A percentile compares a stretch with the other conserved stretches of the same genome.
phyloP scores from a whole-genome alignment of 2,888 invertebrate genomes.

The Synanthedon tipuliformis region DNA sequence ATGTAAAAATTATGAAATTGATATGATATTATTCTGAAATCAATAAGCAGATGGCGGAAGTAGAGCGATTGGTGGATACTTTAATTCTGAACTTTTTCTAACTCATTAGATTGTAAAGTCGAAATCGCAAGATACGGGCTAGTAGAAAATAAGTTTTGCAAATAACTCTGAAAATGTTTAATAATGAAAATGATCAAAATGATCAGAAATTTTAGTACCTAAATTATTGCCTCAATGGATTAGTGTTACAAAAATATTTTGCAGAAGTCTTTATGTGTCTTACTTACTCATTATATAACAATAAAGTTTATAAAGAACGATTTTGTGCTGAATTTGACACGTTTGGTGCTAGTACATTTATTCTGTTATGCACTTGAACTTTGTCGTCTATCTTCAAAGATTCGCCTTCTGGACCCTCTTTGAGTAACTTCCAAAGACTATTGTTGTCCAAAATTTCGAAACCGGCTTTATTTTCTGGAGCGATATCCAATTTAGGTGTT shows the following conservation, averaged over 20 bases:
- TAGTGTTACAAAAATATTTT: slow-evolving; percentile 60
- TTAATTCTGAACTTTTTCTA: too few relatives aligned
- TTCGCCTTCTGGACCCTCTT: slow-evolving; percentile 60
- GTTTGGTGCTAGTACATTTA: slow-evolving; percentile 38
- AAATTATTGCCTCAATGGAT: slow-evolving; percentile 3
- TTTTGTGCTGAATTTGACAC: slow-evolving; percentile 34
- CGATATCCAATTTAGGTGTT: slow-evolving; percentile 40
- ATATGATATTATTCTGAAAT: too few relatives aligned
- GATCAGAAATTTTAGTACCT: too few relatives aligned
- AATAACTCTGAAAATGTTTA: too few relatives aligned
- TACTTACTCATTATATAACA: slow-evolving; percentile 59
- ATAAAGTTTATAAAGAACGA: slow-evolving; percentile 59
- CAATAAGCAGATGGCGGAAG: too few relatives aligned
- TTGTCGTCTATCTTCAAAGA: slow-evolving; percentile 46
- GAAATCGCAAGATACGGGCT: too few relatives aligned
- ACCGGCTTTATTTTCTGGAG: slow-evolving; percentile 62
- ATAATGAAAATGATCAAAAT: too few relatives aligned
- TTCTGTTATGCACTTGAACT: slow-evolving; percentile 38
- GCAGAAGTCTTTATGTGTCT: slow-evolving; percentile 60
- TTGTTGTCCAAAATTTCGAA: slow-evolving; percentile 72
- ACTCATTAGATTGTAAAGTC: too few relatives aligned
- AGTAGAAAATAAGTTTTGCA: too few relatives aligned
- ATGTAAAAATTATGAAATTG: too few relatives aligned
- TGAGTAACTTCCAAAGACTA: slow-evolving; percentile 72
- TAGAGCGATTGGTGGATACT: too few relatives aligned